Base-by-base conservation (phyloP, 1,140 invertebrate genomes). In the Harpegnathos saltator region DNA sequence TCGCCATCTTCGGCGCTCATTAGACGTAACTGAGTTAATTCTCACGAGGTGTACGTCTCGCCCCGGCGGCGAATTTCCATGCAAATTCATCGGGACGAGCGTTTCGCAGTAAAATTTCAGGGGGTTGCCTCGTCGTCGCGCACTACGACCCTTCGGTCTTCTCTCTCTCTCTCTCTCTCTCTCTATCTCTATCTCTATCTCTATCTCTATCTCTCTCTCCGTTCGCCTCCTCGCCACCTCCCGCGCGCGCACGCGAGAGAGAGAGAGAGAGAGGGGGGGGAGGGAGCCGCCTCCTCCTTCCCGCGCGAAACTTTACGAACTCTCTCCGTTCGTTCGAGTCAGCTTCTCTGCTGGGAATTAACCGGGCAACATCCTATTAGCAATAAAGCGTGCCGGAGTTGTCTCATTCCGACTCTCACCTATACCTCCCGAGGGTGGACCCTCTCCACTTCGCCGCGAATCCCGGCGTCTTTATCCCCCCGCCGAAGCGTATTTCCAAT, bases 101-200 rank as follows among this genome's bases (percentile, higher is more conserved):
- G 65, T 87, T 86, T 29, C 84, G 89, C 85, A 89, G 89, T 92
- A 90, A 92, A 92, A 92, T 92, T 92, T 91, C 90, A 92, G 89
- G 77, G n/a, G 86, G 71, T 72, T 77, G 12, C 29, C 74, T n/a
- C 74, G 38, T 44, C 62, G 61, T 65, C 59, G 50, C 54, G 7
- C 44, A 29, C 63, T 54, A 26, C 73, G 58, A 77, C 62, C 74
- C 62, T 77, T 72, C 44, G 48, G 15, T 29, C 66, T n/a, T 15
- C 12, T 78, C 54, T 33, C 14, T 38, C 48, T 58, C 14, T 11
- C 15, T 5, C 26, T 38, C 44, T 58, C 29, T 17, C 50, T 52
- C 48, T n/a, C n/a, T n/a, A n/a, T 15, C 12, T 78, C 54, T 33
- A 9, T 38, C 48, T 58, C 14, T 11, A 9, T 5, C 26, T 38